Conservation (phyloP, 2,113 vertebrate species). For the rabbit (Oryctolagus cuniculus) region DNA sequence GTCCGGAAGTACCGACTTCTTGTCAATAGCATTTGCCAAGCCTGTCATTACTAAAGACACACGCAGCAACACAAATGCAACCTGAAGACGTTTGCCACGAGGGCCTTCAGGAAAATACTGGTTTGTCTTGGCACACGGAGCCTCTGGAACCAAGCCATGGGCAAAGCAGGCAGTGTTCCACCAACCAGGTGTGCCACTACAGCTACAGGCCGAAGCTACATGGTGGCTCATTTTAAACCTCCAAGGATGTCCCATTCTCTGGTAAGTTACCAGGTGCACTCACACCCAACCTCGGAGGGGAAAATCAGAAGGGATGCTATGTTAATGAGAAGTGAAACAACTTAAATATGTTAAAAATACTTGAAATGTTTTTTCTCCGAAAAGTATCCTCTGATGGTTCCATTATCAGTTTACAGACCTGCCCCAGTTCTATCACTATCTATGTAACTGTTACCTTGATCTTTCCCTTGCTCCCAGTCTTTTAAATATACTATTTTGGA, state of each 20-base stretch:
- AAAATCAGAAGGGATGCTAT: neutral
- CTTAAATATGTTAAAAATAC: neutral
- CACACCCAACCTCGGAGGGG: neutral
- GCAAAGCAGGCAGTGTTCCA: neutral
- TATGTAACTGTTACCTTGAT: neutral
- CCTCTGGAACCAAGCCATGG: neutral
- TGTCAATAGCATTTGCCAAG: neutral
- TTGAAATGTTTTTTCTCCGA: constrained; percentile 2
- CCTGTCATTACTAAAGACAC: constrained; percentile 49
- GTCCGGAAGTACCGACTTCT: neutral
- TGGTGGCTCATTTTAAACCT: neutral
- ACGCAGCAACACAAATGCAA: constrained; percentile 21
- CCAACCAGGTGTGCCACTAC: neutral
- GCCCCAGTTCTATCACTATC: neutral
- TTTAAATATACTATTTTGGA: neutral
- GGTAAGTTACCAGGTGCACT: neutral
- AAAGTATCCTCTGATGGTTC: neutral
- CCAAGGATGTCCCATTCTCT: neutral
- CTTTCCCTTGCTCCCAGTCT: neutral
- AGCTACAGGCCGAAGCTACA: neutral
- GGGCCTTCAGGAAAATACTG: constrained; percentile 38
- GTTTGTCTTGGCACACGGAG: constrained; percentile 13
- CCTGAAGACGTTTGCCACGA: neutral
- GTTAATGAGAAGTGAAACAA: neutral
- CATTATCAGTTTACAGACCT: neutral